Evolutionary conservation across 2,113 vertebrate species (phyloP).

Genomic region (Salvelinus fontinalis): DNA sequence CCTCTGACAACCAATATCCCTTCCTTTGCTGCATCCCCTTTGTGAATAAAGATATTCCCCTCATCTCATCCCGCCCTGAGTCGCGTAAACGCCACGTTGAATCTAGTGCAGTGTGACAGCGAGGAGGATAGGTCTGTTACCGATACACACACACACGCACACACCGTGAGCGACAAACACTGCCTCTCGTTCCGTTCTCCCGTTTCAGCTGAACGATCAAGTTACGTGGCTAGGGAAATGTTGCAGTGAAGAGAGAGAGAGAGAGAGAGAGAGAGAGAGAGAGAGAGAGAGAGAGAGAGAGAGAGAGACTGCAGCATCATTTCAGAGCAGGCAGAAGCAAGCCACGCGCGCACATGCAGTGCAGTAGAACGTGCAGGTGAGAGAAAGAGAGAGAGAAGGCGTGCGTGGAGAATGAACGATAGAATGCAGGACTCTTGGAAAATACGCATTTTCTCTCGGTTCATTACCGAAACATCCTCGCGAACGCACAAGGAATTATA

Average conservation of each 20-base stretch:
- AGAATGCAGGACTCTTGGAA: conserved; percentile 87
- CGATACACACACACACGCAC: conserved; percentile 47
- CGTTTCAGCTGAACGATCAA: conserved; percentile 87
- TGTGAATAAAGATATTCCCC: conserved; percentile 65
- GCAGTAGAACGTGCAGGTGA: conserved; percentile 86
- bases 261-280: conserved; percentile 69
- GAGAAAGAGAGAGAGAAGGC: conserved; percentile 65
- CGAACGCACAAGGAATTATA: conserved; percentile 50
- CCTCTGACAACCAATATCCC: conserved; percentile 50
- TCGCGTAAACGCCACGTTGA: conserved; percentile 64
- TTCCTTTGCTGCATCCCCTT: conserved; percentile 44
- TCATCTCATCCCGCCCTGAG: conserved; percentile 60
- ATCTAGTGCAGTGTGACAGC: conserved; percentile 60
- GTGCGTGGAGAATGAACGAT: conserved; percentile 61
- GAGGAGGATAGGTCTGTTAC: conserved; percentile 47
- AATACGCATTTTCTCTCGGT: conserved; percentile 70
- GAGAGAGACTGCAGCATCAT: conserved; percentile 91
- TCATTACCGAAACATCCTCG: conserved; percentile 53
- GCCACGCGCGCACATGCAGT: conserved; percentile 83
- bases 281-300: conserved; percentile 67
- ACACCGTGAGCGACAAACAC: conserved; percentile 55
- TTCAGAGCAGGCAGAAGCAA: conserved; percentile 71
- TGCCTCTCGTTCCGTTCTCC: conserved; percentile 64
- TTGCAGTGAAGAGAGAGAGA: conserved; percentile 75
- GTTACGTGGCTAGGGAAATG: conserved; percentile 74